Evolutionary conservation across 2,113 vertebrate genomes (phyloP).

Genomic region (Tetraodon nigroviridis): DNA sequence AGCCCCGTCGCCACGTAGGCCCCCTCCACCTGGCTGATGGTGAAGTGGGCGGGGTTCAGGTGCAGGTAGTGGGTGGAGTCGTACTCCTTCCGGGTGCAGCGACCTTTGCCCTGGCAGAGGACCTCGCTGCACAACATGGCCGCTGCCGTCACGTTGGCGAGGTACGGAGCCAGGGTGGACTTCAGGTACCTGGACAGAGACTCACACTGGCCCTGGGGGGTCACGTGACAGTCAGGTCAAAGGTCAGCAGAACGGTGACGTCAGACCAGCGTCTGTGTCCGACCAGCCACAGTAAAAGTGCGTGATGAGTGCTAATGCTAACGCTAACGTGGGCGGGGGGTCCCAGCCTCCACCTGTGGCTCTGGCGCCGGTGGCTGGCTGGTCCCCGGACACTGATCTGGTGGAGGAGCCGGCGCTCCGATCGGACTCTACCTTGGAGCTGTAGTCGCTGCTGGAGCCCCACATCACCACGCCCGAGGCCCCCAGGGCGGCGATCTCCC

Average conservation of each 20-base stretch:
- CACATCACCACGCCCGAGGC: constrained; percentile 87
- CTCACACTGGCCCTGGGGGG: constrained; percentile 59
- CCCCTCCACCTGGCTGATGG: constrained; percentile 32
- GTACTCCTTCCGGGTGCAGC: constrained; percentile 77
- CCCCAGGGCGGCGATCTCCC: constrained; percentile 88
- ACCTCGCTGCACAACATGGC: constrained; percentile 79
- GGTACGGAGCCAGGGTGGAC: constrained; percentile 76
- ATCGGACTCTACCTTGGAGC: constrained; percentile 71
- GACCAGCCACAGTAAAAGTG: no score
- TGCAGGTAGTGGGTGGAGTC: constrained; percentile 82
- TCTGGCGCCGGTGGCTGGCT: no score
- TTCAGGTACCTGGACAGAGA: constrained; percentile 64
- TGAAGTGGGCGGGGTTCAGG: constrained; percentile 60
- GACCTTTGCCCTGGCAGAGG: constrained; percentile 79
- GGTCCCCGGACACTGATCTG: not conserved
- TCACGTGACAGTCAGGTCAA: not conserved
- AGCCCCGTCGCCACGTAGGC: constrained; percentile 55
- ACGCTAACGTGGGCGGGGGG: no score
- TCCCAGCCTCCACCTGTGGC: no score
- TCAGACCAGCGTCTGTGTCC: no score
- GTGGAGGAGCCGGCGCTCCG: no score
- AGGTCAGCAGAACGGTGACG: not conserved
- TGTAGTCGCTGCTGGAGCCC: constrained; percentile 81
- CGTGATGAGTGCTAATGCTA: no score
- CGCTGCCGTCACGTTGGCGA: constrained; percentile 86